Evolutionary conservation across 2,113 vertebrate species (phyloP).

Genomic region (Hassar affinis): DNA sequence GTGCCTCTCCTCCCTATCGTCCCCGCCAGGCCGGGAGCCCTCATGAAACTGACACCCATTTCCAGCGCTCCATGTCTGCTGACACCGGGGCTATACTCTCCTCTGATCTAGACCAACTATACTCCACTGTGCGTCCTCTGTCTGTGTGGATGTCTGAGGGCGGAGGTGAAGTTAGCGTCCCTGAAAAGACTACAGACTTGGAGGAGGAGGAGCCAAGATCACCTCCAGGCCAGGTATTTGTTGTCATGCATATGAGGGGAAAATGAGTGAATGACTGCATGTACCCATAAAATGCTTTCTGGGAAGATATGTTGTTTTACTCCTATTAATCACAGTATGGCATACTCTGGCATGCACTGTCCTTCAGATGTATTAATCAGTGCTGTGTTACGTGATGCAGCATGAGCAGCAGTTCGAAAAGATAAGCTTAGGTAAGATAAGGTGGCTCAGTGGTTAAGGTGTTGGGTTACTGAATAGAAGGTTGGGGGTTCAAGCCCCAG

Average conservation of each 20-base stretch:
- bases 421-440: too few species aligned
- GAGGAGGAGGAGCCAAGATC: slow-evolving; percentile 34
- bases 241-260: not conserved
- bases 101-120: slow-evolving; percentile 61
- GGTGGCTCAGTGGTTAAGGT: too few species aligned
- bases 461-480: too few species aligned
- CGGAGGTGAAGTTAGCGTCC: slow-evolving; percentile 7
- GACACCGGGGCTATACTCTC: slow-evolving; percentile 66
- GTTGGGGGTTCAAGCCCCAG: too few species aligned
- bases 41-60: slow-evolving; percentile 55
- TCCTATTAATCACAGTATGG: not conserved
- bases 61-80: slow-evolving; percentile 69
- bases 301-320: not conserved
- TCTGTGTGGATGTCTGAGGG: slow-evolving; percentile 60
- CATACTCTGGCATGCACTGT: not conserved
- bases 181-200: slow-evolving; percentile 24
- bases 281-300: not conserved
- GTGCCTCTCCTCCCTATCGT: slow-evolving; percentile 57
- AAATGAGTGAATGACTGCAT: not conserved
- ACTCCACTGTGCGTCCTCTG: slow-evolving; percentile 66
- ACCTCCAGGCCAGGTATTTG: slow-evolving; percentile 51
- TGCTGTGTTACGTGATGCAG: not conserved
- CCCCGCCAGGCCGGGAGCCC: slow-evolving; percentile 56
- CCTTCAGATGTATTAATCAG: not conserved
- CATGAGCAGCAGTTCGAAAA: not conserved